Conservation (phyloP, 2,797 vertebrate species). For the Sebastiscus tertius region DNA sequence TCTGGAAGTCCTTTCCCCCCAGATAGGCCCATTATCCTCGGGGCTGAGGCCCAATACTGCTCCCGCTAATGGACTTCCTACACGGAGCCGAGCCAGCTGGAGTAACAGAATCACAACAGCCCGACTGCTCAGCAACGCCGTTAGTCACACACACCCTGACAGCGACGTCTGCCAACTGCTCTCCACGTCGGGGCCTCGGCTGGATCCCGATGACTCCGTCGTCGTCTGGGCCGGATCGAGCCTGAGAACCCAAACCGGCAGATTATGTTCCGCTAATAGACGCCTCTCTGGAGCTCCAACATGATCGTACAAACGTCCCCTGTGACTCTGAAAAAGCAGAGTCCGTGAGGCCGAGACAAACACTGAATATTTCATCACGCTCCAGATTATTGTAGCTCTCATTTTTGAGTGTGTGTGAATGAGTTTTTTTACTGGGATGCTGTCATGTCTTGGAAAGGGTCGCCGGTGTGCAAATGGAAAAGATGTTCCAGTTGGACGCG, state of each 20-base stretch:
- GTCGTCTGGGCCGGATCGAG: conserved; percentile 21
- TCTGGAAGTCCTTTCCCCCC: conserved; percentile 26
- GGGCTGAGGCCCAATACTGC: conserved; percentile 4
- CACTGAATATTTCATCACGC: conserved; percentile 52
- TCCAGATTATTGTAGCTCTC: conserved; percentile 26
- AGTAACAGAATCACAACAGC: conserved; percentile 61
- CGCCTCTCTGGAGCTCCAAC: not conserved
- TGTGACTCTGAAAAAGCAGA: not conserved
- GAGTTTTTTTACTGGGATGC: conserved; percentile 38
- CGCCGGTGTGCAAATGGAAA: conserved; percentile 59
- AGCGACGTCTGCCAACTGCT: conserved; percentile 38
- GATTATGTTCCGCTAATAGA: conserved; percentile 21
- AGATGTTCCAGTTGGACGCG: conserved; percentile 39
- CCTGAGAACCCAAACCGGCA: conserved; percentile 16
- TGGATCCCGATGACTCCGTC: conserved; percentile 16
- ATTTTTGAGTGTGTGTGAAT: not conserved
- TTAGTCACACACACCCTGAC: conserved; percentile 24
- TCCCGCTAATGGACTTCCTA: conserved; percentile 57
- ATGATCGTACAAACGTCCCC: not conserved
- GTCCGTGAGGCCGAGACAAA: conserved; percentile 22
- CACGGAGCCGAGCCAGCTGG: conserved; percentile 53
- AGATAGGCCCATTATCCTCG: conserved; percentile 27
- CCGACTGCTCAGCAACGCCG: conserved; percentile 50
- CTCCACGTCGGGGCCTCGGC: not conserved
- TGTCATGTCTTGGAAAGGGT: conserved; percentile 53